A percentile compares a stretch with the other conserved stretches of the same genome.
phyloP scores from a whole-genome alignment of 2,888 invertebrate species.

The Cephus rjabovi region DNA sequence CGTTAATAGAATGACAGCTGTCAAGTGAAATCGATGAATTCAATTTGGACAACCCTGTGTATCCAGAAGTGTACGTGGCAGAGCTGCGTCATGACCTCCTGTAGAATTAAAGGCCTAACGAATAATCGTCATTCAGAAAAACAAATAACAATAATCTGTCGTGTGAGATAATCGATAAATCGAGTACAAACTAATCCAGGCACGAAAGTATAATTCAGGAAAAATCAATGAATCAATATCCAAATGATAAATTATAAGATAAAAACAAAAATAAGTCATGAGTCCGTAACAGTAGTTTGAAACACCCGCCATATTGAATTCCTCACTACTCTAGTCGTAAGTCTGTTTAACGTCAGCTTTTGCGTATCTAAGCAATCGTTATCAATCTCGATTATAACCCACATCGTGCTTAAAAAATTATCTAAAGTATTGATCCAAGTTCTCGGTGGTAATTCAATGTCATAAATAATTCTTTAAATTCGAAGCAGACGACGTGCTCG shows the following conservation, averaged over 20 bases:
- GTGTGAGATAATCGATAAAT: background rate
- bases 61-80: background rate
- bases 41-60: background rate
- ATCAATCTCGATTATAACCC: background rate
- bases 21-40: background rate
- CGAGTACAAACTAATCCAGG: background rate
- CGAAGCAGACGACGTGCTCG: slow-evolving; percentile 22
- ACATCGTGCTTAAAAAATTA: background rate
- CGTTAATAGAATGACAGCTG: background rate
- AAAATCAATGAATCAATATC: background rate
- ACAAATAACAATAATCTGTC: background rate
- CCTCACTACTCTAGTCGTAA: background rate
- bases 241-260: background rate
- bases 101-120: background rate
- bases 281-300: background rate
- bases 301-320: background rate
- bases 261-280: background rate
- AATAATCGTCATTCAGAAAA: background rate
- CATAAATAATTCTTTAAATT: background rate
- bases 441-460: background rate
- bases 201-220: background rate
- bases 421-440: background rate
- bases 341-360: background rate
- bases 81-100: background rate
- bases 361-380: background rate